Base-by-base conservation (phyloP, 2,797 vertebrate genomes). In the Pampus argenteus region DNA sequence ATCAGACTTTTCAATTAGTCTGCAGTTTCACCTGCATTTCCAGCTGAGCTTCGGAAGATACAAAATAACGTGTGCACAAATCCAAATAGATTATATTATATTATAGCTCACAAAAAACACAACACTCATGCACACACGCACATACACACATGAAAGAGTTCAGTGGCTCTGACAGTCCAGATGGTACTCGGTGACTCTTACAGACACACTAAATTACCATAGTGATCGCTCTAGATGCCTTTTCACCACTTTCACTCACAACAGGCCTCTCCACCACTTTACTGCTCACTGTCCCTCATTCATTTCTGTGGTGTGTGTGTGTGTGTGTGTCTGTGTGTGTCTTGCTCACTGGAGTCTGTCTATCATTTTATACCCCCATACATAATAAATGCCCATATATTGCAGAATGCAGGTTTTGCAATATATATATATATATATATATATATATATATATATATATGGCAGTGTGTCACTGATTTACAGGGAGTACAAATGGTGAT, bases 181-280 rank as follows among this genome's bases (percentile, higher is more conserved):
- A 74, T 69, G 57, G 62, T 61, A 14, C 44, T 66, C 52, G 28
- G 13, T 47, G 56, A 26, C 74, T 74, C 71, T 62, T 36, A 60
- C 31, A 44, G 66, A 36, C 5, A 59, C 58, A 50, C 67, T 79
- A 22, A 76, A 81, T 84, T 68, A 60, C 79, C 69, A 65, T 69
- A 31, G 66, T 50, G 55, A 83, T 79, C 57, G 60, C 50, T 52
- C 50, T 31, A 38, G 63, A 73, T 70, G 61, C 9, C 38, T 78
- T 74, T 65, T 66, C 34, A 56, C 56, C 68, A 73, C 67, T 78
- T 75, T 66, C 36, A 44, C 66, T 65, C 71, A 47, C 81, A 67
- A 78, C 75, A 69, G 62, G 40, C 67, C 56, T 66, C 66, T 69
- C 49, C 66, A 68, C 47, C 49, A 60, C 74, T 74, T 67, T 31